Evolutionary conservation across 2,113 vertebrate species (phyloP), one percentile per base, ranked within the genome.

Genomic region (Leptobrachium ailaonicum): DNA sequence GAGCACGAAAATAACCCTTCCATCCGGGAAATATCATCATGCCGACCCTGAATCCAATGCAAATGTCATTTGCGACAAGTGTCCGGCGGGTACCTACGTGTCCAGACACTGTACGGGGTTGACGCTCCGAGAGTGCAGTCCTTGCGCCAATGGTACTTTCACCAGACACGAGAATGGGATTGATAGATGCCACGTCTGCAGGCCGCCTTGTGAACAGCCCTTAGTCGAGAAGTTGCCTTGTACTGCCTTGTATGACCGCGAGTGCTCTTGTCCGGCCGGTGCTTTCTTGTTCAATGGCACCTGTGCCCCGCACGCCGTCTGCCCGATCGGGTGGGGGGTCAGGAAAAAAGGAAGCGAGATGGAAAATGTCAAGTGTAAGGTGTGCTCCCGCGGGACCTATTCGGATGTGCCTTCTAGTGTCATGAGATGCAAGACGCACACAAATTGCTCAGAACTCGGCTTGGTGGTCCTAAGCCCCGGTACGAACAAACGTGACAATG

Each of bases 81-180:
- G 97, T 90, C 97, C 97, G 0, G 97, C 96, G 2, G 97, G 97
- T 84, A 98, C 95, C 54, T 94, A 94, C 0, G 96, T 99, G 77
- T 97, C 95, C 0, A 85, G 91, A 74, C 97, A 98, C 72, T 99
- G 97, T 86, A 95, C 95, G 3, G 85, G 86, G 66, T 87, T 82
- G 6, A 88, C 90, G 10, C 90, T 97, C 85, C 92, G 97, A n/a
- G 95, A 97, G 85, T 99, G 97, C 88, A 94, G 90, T 84, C 90
- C 90, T 32, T 99, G 97, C 74, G 92, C 92, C 0, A 76, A 79
- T 0, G 95, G 93, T 77, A 95, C 95, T 43, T 99, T 95, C 84
- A 98, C 97, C 1, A 91, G 92, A 64, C 93, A 96, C 0, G 96
- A 98, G 86, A 99, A 97, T 0, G 97, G 96, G 43, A 93, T 95